Base-by-base conservation (phyloP, 2,113 vertebrate genomes). In the Oenanthe melanoleuca region DNA sequence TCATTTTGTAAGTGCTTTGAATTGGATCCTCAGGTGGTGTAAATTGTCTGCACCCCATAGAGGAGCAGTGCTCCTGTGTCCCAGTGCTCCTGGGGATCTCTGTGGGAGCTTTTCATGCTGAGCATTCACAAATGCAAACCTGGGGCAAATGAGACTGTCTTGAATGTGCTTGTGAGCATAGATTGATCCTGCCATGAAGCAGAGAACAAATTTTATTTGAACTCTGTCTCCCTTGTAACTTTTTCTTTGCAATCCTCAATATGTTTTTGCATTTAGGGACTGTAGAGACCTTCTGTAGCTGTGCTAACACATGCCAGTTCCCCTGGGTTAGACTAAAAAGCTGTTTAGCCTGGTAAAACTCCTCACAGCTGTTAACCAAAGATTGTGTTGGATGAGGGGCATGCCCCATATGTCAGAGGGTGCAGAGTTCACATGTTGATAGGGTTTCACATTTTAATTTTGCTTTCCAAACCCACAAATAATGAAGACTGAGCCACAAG, bases 231-330 rank as follows among this genome's bases (percentile, higher is more conserved):
- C 64, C 69, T 90, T 83, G 93, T 91, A 97, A 96, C 88, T 95
- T 95, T 82, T 95, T 90, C 93, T 92, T 95, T 86, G 53, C 93
- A 74, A 42, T 90, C 79, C 75, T 97, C 96, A 97, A 96, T 96
- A 96, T 96, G 96, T 96, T 97, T 97, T 96, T 95, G 85, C 89
- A 92, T 96, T 96, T 95, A 96, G 95, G 82, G 93, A 94, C 89
- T 78, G 85, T 14, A 67, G 86, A 95, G 85, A 89, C 85, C 92
- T 97, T 97, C 92, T 96, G 95, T 96, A 96, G 79, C 93, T 93
- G 53, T 74, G 85, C 93, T 97, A 96, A 92, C 75, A 93, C 96
- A 92, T 92, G 94, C 80, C 69, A 86, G 75, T 92, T 92, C 89
- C 85, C 80, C 57, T 86, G 94, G 88, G 89, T 95, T 95, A 80